Conservation (phyloP, 1,140 invertebrate genomes). For the Tribolium madens region DNA sequence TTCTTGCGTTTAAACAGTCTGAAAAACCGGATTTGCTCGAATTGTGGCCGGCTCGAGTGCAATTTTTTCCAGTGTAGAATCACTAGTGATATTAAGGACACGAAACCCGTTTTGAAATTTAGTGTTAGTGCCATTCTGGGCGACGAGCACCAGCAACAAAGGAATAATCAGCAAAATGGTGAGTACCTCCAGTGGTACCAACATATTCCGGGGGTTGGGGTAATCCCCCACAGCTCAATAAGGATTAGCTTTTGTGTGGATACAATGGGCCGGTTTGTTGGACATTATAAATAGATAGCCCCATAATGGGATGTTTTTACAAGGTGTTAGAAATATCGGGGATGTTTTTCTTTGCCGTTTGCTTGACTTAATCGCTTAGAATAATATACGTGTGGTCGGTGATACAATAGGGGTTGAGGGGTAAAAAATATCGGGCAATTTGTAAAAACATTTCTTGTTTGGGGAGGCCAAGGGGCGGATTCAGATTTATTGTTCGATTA, state of each 20-base stretch:
- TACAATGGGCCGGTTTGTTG: slow-evolving; percentile 57
- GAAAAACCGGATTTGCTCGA: slow-evolving; percentile 62
- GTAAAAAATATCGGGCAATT: background rate
- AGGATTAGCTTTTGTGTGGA: slow-evolving; percentile 54
- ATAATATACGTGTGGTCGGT: slow-evolving; percentile 46
- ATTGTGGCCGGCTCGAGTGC: slow-evolving; percentile 64
- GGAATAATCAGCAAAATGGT: slow-evolving; percentile 48
- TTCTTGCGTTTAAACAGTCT: slow-evolving; percentile 60
- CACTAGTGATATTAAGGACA: slow-evolving; percentile 63
- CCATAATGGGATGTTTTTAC: slow-evolving; percentile 62
- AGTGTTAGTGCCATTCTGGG: slow-evolving; percentile 92
- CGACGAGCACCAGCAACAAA: slow-evolving; percentile 63
- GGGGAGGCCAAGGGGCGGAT: background rate
- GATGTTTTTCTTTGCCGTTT: slow-evolving; percentile 45
- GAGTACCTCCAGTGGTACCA: background rate
- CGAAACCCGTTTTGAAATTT: slow-evolving; percentile 88
- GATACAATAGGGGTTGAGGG: background rate
- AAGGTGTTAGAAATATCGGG: slow-evolving; percentile 57
- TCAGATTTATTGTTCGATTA: background rate
- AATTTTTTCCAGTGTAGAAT: slow-evolving; percentile 63
- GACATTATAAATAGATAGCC: slow-evolving; percentile 61
- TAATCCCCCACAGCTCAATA: slow-evolving; percentile 52
- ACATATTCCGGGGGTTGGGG: background rate
- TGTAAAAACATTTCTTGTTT: slow-evolving; percentile 26
- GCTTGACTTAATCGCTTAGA: slow-evolving; percentile 51